Evolutionary conservation across 2,888 invertebrate genomes (phyloP).

Genomic region (Hoplodrina ambigua): DNA sequence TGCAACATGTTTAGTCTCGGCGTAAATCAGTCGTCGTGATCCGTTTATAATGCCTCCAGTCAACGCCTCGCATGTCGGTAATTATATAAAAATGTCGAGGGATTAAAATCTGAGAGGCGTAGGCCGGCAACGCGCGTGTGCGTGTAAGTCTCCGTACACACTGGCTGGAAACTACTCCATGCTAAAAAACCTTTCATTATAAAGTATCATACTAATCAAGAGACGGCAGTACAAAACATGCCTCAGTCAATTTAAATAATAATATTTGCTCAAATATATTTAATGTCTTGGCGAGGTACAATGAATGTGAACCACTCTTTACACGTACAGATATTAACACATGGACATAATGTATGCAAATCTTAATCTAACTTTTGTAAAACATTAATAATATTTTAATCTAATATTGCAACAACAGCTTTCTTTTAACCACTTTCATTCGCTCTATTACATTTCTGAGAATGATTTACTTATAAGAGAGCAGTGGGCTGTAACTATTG

Average conservation of each 20-base stretch:
- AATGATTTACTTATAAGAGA: slow-evolving; percentile 66
- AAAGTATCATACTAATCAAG: neutral
- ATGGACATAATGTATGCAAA: slow-evolving; percentile 72
- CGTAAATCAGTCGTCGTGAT: slow-evolving; percentile 69
- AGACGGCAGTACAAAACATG: neutral
- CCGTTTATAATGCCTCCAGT: slow-evolving; percentile 72
- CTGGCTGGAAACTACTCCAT: neutral
- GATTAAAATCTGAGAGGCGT: slow-evolving; percentile 73
- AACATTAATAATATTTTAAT: slow-evolving; percentile 71
- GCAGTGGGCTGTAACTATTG: slow-evolving; percentile 64
- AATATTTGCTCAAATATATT: neutral
- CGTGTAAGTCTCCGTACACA: slow-evolving; percentile 54
- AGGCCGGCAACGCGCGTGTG: slow-evolving; percentile 65
- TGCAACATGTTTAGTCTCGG: slow-evolving; percentile 67
- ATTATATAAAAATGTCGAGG: slow-evolving; percentile 80
- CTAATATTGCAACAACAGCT: slow-evolving; percentile 68
- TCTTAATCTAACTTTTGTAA: slow-evolving; percentile 72
- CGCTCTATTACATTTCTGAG: slow-evolving; percentile 69
- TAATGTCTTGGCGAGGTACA: neutral
- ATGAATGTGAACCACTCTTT: slow-evolving; percentile 36
- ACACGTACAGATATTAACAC: slow-evolving; percentile 50
- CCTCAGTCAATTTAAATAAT: neutral
- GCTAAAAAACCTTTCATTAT: neutral
- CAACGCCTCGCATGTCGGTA: slow-evolving; percentile 73
- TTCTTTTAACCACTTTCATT: slow-evolving; percentile 75